A percentile compares a stretch with the other conserved stretches of the same genome.
phyloP scores from a whole-genome alignment of 2,113 vertebrate species.

The Gracilinanus agilis region DNA sequence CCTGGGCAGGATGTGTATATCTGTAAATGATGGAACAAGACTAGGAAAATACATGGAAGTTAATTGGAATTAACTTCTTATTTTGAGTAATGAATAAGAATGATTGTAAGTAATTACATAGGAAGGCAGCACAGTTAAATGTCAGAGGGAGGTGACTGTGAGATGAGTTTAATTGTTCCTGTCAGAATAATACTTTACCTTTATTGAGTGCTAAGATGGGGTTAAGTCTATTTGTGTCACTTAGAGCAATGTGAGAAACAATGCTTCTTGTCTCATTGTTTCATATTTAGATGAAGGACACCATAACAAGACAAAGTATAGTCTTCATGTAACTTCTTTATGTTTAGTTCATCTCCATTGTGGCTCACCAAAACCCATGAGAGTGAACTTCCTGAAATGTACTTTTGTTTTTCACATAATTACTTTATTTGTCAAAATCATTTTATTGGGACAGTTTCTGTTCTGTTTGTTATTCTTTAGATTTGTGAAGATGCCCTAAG shows the following conservation, averaged over 20 bases:
- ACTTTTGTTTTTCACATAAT: constrained; percentile 57
- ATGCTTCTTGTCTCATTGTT: constrained; percentile 32
- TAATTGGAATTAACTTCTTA: constrained; percentile 15
- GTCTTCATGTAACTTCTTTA: constrained; percentile 32
- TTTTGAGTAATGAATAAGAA: not conserved
- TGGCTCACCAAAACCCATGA: constrained; percentile 39
- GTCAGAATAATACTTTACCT: constrained; percentile 31
- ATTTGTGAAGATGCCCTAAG: not conserved
- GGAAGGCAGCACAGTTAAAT: constrained; percentile 27
- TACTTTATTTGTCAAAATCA: constrained; percentile 57
- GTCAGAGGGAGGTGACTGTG: constrained; percentile 30
- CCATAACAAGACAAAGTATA: not conserved
- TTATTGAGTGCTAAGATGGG: constrained; percentile 45
- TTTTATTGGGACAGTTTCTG: constrained; percentile 36
- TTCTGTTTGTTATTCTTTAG: not conserved
- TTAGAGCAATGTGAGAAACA: not conserved
- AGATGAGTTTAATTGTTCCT: constrained; percentile 28
- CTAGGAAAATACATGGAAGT: not conserved
- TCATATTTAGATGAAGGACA: constrained; percentile 19
- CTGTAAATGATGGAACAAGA: constrained; percentile 28
- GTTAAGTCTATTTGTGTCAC: constrained; percentile 14
- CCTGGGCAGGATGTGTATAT: not conserved
- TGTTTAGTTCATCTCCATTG: constrained; percentile 26
- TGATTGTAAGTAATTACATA: constrained; percentile 33
- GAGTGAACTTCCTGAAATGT: constrained; percentile 60